Evolutionary conservation across 1,140 invertebrate species (phyloP).

Genomic region (Orussus abietinus): DNA sequence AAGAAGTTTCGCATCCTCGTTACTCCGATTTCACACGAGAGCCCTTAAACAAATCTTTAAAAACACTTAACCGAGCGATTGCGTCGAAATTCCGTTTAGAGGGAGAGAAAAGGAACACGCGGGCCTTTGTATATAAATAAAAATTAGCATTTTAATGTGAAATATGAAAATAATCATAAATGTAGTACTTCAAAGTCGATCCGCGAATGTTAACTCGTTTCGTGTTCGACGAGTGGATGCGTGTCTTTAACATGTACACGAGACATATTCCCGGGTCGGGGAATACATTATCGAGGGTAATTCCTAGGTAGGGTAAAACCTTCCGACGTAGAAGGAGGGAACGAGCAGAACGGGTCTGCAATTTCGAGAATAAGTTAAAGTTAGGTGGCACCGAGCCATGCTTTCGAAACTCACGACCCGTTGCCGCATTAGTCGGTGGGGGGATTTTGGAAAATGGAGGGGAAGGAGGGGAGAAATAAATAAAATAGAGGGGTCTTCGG

Average conservation of each 20-base stretch:
- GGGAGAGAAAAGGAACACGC: conserved; percentile 4
- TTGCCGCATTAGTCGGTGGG: conserved; percentile 10
- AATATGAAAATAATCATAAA: conserved; percentile 22
- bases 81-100: neutral
- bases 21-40: too few species aligned
- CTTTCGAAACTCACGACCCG: conserved; percentile 11
- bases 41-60: too few species aligned
- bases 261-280: conserved; percentile 29
- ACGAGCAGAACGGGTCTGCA: conserved; percentile 6
- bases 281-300: conserved; percentile 23
- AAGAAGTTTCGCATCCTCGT: too few species aligned
- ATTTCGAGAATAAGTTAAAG: conserved; percentile 16
- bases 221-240: conserved; percentile 13
- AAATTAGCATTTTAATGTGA: conserved; percentile 21
- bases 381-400: conserved; percentile 12
- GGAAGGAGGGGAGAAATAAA: neutral
- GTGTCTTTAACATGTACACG: conserved; percentile 38
- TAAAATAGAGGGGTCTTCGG: neutral
- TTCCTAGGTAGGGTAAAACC: neutral
- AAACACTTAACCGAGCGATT: too few species aligned
- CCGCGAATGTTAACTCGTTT: conserved; percentile 1
- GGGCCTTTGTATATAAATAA: conserved; percentile 16
- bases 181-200: conserved; percentile 6
- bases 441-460: neutral
- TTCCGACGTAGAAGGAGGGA: neutral